phyloP scores from a whole-genome alignment of 30 jellyfish, hydroid and myxozoan genomes.

The Hydractinia symbiolongicarpus region DNA sequence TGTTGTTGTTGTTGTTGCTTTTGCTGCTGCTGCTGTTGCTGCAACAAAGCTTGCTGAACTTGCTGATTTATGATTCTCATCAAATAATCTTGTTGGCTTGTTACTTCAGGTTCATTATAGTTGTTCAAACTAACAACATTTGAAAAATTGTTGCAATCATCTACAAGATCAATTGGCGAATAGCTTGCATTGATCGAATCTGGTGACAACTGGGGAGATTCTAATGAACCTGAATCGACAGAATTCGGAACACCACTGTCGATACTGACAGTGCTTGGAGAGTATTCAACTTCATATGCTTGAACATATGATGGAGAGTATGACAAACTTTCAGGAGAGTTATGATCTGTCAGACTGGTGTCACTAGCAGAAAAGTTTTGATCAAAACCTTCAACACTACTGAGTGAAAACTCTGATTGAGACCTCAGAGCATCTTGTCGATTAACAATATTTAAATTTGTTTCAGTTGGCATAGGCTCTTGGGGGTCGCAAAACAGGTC shows the following conservation, averaged over 20 bases:
- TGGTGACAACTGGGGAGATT: conserved; percentile 31
- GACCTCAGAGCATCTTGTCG: not conserved
- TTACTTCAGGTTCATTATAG: not conserved
- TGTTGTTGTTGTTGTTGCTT: conserved; percentile 29
- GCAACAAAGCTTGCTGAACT: conserved; percentile 28
- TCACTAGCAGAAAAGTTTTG: not conserved
- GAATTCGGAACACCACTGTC: conserved; percentile 43
- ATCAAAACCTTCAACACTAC: conserved; percentile 5
- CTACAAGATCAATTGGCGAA: not conserved
- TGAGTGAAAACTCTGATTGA: too few relatives aligned
- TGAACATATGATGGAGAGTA: not conserved
- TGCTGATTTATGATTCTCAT: conserved; percentile 17
- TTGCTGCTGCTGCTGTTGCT: conserved; percentile 37
- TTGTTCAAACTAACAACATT: not conserved
- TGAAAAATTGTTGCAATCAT: not conserved
- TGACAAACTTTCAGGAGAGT: not conserved
- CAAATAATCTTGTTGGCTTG: conserved; percentile 8
- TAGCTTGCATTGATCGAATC: not conserved
- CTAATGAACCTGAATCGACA: conserved; percentile 18
- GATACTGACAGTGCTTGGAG: conserved; percentile 29
- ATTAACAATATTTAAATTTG: conserved; percentile 2
- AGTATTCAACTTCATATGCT: not conserved
- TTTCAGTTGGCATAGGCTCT: not conserved
- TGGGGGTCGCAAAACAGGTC: too few relatives aligned
- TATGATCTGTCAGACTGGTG: conserved; percentile 13